A percentile compares a stretch with the other conserved stretches of the same genome.
These are phyloP conservation scores for Synanthedon andrenaeformis DNA, from an alignment of 2,888 invertebrate species.

Conservation along the genomic window DNA sequence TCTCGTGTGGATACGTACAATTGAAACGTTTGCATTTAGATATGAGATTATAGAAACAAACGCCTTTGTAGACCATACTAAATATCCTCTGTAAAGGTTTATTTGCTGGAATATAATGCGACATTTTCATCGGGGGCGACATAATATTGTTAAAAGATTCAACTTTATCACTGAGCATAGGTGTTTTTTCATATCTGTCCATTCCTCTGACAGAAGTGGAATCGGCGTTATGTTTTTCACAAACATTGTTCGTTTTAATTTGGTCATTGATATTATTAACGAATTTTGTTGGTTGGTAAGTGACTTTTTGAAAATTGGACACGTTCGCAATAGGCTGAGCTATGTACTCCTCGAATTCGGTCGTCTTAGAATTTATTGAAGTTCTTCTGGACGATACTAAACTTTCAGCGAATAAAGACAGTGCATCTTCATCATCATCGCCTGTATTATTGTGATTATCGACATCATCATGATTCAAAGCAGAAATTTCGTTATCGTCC, in stretches of 20 bases:
- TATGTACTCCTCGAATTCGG: conserved; percentile 27
- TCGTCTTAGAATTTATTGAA: background rate
- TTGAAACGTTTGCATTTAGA: conserved; percentile 21
- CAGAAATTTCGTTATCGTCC: too few species aligned
- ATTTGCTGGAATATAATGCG: too few species aligned
- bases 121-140: too few species aligned
- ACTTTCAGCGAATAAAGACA: conserved; percentile 54
- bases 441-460: background rate
- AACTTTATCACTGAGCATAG: too few species aligned
- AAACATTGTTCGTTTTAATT: conserved; percentile 14
- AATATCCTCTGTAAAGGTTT: background rate
- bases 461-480: background rate
- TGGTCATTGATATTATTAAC: conserved; percentile 1
- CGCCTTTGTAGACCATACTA: conserved; percentile 15
- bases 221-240: conserved; percentile 44
- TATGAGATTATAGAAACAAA: conserved; percentile 36
- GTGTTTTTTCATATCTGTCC: conserved; percentile 1
- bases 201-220: conserved; percentile 34
- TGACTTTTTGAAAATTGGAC: conserved; percentile 8
- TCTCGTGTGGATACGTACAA: conserved; percentile 29
- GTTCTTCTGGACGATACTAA: conserved; percentile 25
- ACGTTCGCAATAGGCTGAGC: conserved; percentile 19
- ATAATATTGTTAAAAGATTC: too few species aligned
- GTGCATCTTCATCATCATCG: conserved; percentile 43
- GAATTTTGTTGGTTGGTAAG: conserved; percentile 31